These are phyloP conservation scores for Nothoprocta perdicaria DNA, from an alignment of 2,113 vertebrate species.

Conservation along the genomic window DNA sequence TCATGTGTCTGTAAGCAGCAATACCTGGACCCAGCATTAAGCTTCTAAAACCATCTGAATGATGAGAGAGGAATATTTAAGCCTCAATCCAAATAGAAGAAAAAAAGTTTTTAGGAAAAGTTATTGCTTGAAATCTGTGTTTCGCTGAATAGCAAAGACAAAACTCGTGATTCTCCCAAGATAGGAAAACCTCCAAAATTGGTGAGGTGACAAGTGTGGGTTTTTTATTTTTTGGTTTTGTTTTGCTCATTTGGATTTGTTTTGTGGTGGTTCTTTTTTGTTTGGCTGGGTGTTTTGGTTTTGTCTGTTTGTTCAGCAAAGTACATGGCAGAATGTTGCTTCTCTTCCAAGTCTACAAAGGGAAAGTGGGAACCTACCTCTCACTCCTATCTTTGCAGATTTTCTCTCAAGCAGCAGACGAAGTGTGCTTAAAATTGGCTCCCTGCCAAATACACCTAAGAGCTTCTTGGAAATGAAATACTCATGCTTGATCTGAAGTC, in stretches of 20 bases:
- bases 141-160: background rate
- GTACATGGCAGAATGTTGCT: background rate
- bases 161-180: background rate
- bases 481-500: background rate
- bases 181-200: background rate
- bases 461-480: constrained; percentile 23
- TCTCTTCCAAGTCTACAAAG: background rate
- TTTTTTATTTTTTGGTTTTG: no score
- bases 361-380: background rate
- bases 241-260: no score
- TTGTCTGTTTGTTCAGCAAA: background rate
- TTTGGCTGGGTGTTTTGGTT: background rate
- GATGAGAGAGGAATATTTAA: background rate
- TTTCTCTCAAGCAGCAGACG: background rate
- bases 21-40: background rate
- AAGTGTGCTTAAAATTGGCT: background rate
- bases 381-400: background rate
- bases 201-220: no score
- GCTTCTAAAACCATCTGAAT: background rate
- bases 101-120: background rate
- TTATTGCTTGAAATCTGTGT: background rate
- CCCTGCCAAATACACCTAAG: background rate
- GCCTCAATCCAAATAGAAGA: background rate
- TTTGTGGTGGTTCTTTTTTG: no score
- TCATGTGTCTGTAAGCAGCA: background rate